These are phyloP conservation scores for Hirtodrosophila alboralis DNA, from an alignment of 2,888 invertebrate species.

Conservation along the genomic window DNA sequence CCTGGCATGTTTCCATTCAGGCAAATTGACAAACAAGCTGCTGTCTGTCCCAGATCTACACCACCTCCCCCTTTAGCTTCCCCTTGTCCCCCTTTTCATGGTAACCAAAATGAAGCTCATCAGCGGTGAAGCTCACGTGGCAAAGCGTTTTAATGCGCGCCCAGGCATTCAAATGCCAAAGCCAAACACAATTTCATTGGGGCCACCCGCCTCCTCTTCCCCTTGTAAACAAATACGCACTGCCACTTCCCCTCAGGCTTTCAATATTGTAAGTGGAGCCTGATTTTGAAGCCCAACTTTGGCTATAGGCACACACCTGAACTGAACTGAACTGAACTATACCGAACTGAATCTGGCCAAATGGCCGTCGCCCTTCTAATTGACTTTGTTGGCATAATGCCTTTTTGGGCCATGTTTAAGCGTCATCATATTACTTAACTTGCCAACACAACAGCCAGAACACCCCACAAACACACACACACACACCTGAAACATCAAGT, in stretches of 20 bases:
- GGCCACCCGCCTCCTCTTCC: neutral
- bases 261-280: slow-evolving; percentile 10
- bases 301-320: slow-evolving; percentile 1
- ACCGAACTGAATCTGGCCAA: slow-evolving; percentile 13
- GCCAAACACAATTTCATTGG: slow-evolving; percentile 59
- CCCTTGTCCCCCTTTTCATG: neutral
- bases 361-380: slow-evolving; percentile 52
- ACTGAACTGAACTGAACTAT: no score
- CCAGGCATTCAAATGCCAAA: slow-evolving; percentile 51
- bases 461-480: neutral
- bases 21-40: slow-evolving; percentile 69
- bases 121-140: slow-evolving; percentile 36
- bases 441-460: slow-evolving; percentile 18
- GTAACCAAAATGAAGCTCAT: slow-evolving; percentile 41
- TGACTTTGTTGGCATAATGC: slow-evolving; percentile 73
- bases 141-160: slow-evolving; percentile 54
- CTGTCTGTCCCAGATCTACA: no score
- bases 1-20: slow-evolving; percentile 43
- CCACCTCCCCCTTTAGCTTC: no score
- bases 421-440: slow-evolving; percentile 76
- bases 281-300: slow-evolving; percentile 6
- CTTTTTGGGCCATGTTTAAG: slow-evolving; percentile 73
- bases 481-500: slow-evolving; percentile 31
- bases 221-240: slow-evolving; percentile 4
- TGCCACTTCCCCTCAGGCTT: neutral